A percentile compares a stretch with the other conserved stretches of the same genome.
phyloP scores from a whole-genome alignment of 2,888 invertebrate species.

The Brachyptera risi region DNA sequence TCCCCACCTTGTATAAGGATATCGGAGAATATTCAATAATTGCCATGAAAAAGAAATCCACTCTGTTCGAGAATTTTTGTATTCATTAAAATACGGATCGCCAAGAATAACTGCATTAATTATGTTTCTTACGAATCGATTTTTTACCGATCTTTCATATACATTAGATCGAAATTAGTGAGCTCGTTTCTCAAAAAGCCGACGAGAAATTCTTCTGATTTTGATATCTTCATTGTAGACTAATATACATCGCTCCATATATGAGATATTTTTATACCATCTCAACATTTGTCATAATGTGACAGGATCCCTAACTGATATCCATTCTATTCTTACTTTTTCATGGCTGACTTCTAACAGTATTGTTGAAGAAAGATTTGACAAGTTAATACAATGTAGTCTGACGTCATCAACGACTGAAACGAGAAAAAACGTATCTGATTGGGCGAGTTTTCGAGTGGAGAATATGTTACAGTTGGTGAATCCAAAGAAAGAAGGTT shows the following conservation, averaged over 20 bases:
- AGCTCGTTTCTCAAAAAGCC: too few relatives aligned
- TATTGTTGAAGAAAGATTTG: slow-evolving; percentile 17
- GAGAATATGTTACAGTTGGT: slow-evolving; percentile 11
- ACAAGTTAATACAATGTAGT: slow-evolving; percentile 18
- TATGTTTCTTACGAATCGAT: too few relatives aligned
- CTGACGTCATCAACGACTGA: too few relatives aligned
- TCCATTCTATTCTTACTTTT: slow-evolving; percentile 12
- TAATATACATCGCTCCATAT: background rate
- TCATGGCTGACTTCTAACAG: slow-evolving; percentile 4
- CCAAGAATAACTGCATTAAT: background rate
- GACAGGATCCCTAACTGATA: slow-evolving; percentile 3
- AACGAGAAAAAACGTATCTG: slow-evolving; percentile 2
- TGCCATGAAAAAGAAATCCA: too few relatives aligned
- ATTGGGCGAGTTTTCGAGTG: slow-evolving; percentile 13
- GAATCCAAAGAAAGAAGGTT: background rate
- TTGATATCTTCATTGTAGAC: background rate
- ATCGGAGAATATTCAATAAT: too few relatives aligned
- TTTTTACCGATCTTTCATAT: too few relatives aligned
- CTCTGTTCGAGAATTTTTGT: too few relatives aligned
- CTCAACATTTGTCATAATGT: slow-evolving; percentile 12
- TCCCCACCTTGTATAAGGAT: too few relatives aligned
- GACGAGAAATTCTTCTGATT: background rate
- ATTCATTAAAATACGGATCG: too few relatives aligned
- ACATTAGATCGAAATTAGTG: too few relatives aligned
- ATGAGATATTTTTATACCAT: background rate